A percentile compares a stretch with the other conserved stretches of the same genome.
phyloP scores from a whole-genome alignment of 2,888 invertebrate species.

The Myopa testacea region DNA sequence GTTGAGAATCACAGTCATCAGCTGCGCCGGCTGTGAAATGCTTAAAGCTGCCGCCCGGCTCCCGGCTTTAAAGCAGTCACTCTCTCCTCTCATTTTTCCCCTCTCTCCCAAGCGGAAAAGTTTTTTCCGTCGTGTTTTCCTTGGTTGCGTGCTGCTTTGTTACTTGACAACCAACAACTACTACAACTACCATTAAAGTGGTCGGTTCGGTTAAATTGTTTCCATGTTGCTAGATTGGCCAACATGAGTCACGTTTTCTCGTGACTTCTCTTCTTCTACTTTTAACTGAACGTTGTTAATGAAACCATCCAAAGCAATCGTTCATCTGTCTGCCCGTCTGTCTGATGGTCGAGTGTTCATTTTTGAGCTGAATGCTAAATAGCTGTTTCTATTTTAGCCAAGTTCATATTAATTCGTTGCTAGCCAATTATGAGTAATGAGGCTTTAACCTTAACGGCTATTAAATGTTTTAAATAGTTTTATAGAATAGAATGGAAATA shows the following conservation, averaged over 20 bases:
- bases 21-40: too few relatives aligned
- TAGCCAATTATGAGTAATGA: constrained; percentile 2
- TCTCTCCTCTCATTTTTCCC: too few relatives aligned
- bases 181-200: not conserved
- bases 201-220: not conserved
- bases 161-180: not conserved
- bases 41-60: too few relatives aligned
- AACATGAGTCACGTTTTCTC: constrained; percentile 38
- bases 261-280: constrained; percentile 15
- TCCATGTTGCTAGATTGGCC: not conserved
- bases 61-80: too few relatives aligned
- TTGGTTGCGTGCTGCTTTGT: not conserved
- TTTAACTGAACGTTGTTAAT: constrained; percentile 27
- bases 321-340: not conserved
- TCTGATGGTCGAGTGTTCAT: not conserved
- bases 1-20: too few relatives aligned
- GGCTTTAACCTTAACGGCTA: not conserved
- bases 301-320: constrained; percentile 6
- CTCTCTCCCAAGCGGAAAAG: too few relatives aligned
- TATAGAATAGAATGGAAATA: not conserved
- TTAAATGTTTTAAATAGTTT: not conserved
- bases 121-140: too few relatives aligned
- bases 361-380: not conserved
- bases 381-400: not conserved
- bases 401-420: not conserved